Conservation (phyloP, 92 coral and sea anemone species). For the Phenganax marumi region DNA sequence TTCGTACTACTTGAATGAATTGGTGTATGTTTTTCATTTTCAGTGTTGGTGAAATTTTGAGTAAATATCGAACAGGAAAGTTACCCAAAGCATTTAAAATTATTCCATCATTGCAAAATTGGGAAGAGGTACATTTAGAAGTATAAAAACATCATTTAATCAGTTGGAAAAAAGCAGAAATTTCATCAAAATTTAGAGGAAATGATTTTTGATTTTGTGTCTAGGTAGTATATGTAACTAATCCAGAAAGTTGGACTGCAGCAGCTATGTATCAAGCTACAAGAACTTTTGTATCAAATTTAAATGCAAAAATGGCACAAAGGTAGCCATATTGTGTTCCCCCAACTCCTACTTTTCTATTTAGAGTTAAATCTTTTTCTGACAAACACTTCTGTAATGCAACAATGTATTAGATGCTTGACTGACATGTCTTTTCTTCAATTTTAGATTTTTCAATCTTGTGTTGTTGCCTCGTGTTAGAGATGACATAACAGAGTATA, state of each 20-base stretch:
- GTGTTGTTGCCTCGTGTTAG: conserved; percentile 84
- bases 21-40: not conserved
- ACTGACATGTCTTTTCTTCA: not conserved
- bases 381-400: no score
- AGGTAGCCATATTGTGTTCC: conserved; percentile 56
- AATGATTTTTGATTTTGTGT: no score
- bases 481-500: conserved; percentile 95
- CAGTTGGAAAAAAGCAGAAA: no score
- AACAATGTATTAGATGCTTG: not conserved
- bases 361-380: no score
- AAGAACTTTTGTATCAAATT: conserved; percentile 86
- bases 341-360: no score
- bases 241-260: conserved; percentile 94
- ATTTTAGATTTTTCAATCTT: conserved; percentile 79
- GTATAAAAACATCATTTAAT: no score
- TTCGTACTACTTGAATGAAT: no score
- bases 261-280: conserved; percentile 98
- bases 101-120: conserved; percentile 88
- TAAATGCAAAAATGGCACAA: conserved; percentile 96
- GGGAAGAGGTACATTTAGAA: conserved; percentile 80
- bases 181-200: no score
- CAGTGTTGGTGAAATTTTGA: conserved; percentile 93
- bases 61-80: conserved; percentile 90
- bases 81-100: conserved; percentile 97
- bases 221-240: conserved; percentile 82